These are phyloP conservation scores for Mungos mungo DNA, from an alignment of 2,113 vertebrate species.

Conservation along the genomic window DNA sequence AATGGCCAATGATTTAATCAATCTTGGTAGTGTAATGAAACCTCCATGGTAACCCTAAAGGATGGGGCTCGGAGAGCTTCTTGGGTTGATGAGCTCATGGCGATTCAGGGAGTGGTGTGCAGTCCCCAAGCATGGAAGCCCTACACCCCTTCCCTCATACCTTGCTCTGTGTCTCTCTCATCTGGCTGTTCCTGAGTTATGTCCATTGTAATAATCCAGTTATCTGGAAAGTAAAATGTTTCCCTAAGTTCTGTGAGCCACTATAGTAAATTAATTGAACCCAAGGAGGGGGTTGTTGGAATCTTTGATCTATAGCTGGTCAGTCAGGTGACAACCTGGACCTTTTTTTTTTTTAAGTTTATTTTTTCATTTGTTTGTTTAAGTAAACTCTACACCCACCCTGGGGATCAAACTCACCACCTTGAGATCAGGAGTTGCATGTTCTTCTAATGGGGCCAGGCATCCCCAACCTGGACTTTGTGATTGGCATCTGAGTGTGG, in stretches of 20 bases:
- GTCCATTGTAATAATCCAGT: neutral
- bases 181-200: neutral
- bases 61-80: neutral
- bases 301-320: neutral
- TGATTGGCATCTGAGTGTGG: neutral
- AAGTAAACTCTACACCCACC: neutral
- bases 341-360: neutral
- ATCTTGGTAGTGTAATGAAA: neutral
- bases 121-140: neutral
- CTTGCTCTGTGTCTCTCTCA: neutral
- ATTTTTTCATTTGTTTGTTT: neutral
- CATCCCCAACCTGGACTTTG: neutral
- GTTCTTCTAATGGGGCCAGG: neutral
- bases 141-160: neutral
- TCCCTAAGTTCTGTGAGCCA: neutral
- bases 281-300: neutral
- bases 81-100: neutral
- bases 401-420: neutral
- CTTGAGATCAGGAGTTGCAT: neutral
- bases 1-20: neutral
- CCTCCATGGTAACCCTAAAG: neutral
- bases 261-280: neutral
- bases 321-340: neutral
- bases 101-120: neutral
- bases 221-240: neutral